Conservation (phyloP, 2,797 vertebrate genomes). For the Gymnocypris eckloni region DNA sequence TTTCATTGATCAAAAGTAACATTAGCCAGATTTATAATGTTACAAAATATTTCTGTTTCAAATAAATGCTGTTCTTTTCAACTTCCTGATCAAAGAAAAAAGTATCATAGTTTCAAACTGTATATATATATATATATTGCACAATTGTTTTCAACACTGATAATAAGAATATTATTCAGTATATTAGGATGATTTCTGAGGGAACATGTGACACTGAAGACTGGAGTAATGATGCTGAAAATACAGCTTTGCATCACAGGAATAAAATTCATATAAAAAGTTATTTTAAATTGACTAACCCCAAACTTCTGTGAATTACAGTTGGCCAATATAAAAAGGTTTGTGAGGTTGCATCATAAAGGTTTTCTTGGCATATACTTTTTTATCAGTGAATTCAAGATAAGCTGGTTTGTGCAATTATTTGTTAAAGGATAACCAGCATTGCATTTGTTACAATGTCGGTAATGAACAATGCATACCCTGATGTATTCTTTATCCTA, state of each 20-base stretch:
- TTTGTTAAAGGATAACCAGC: background rate
- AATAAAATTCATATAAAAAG: background rate
- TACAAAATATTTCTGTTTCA: background rate
- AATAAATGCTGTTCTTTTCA: background rate
- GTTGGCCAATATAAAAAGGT: background rate
- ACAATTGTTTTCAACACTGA: background rate
- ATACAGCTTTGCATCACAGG: background rate
- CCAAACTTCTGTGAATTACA: background rate
- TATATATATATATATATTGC: background rate
- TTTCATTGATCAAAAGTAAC: too few relatives aligned
- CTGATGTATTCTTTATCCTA: too few relatives aligned
- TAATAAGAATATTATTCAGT: background rate
- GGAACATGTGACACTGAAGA: too few relatives aligned
- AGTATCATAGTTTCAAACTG: background rate
- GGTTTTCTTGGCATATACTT: background rate
- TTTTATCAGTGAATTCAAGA: background rate
- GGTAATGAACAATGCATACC: too few relatives aligned
- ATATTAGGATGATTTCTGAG: background rate
- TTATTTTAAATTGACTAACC: too few relatives aligned
- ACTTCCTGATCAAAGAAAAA: background rate
- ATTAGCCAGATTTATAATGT: too few relatives aligned
- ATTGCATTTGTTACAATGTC: too few relatives aligned
- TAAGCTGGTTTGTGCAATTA: background rate
- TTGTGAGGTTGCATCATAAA: background rate
- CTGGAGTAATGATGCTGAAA: background rate